Percentiles rank a stretch among this genome's conserved stretches.
Evolutionary conservation across 1,140 invertebrate genomes (phyloP).

Genomic region (Drosophila arizonae): DNA sequence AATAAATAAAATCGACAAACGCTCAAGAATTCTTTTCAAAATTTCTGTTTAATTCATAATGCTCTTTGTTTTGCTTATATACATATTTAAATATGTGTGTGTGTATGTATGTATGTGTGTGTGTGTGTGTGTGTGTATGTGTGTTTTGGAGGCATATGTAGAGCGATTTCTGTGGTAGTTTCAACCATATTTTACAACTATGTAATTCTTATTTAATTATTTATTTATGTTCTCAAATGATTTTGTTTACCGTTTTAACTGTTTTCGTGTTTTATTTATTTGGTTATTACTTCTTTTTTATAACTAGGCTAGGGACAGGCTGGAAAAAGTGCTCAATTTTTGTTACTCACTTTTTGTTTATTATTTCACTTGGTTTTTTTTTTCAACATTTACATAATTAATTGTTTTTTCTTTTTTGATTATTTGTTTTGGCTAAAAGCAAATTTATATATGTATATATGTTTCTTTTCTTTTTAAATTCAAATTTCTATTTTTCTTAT

Average conservation of each 20-base stretch:
- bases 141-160: constrained; percentile 19
- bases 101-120: not conserved
- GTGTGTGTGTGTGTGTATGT: not conserved
- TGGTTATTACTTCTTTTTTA: constrained; percentile 2
- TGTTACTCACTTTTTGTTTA: constrained; percentile 9
- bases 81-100: constrained; percentile 39
- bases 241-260: not conserved
- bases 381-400: constrained; percentile 22
- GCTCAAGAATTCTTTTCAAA: constrained; percentile 41
- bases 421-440: constrained; percentile 49
- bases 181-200: constrained; percentile 36
- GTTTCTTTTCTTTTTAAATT: constrained; percentile 26
- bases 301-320: constrained; percentile 34
- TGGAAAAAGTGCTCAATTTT: constrained; percentile 49
- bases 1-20: not conserved
- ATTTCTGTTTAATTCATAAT: constrained; percentile 53
- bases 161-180: constrained; percentile 30
- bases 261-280: constrained; percentile 7
- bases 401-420: constrained; percentile 17
- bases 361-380: constrained; percentile 6
- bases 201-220: constrained; percentile 16
- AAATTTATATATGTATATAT: constrained; percentile 31
- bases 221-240: constrained; percentile 12
- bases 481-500: constrained; percentile 16
- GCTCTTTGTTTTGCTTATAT: constrained; percentile 50